Conservation (phyloP, 2,113 vertebrate species). For the Prunella himalayana region DNA sequence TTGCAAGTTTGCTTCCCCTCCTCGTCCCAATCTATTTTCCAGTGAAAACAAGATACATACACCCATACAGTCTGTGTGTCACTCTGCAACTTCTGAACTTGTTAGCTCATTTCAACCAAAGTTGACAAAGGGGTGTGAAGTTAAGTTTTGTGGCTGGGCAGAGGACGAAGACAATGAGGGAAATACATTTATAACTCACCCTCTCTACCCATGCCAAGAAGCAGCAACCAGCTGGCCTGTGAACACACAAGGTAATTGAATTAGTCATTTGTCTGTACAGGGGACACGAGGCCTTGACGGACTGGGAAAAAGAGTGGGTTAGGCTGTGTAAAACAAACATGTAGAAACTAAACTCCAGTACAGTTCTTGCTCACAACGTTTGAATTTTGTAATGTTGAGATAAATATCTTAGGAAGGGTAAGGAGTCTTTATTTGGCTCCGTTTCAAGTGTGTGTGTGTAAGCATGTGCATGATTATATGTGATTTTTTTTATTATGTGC, state of each 20-base stretch:
- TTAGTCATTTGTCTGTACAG: slow-evolving; percentile 35
- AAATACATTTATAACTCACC: slow-evolving; percentile 2
- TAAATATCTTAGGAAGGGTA: background rate
- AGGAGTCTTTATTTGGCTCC: slow-evolving; percentile 7
- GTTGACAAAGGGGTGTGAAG: background rate
- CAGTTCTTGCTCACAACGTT: background rate
- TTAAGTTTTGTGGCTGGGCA: background rate
- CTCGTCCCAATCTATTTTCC: background rate
- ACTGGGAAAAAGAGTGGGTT: background rate
- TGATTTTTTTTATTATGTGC: background rate
- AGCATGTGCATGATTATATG: background rate
- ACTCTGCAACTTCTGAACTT: background rate
- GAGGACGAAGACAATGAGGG: background rate
- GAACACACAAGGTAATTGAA: slow-evolving; percentile 24
- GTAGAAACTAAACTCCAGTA: slow-evolving; percentile 8
- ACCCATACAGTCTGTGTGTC: background rate
- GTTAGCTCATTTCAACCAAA: background rate
- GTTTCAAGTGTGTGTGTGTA: background rate
- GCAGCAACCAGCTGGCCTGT: slow-evolving; percentile 39
- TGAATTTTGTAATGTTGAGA: slow-evolving; percentile 39
- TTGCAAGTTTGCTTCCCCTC: background rate
- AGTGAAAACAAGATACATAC: background rate
- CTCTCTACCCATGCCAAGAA: background rate
- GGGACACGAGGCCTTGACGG: background rate
- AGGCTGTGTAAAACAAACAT: background rate